A percentile compares a stretch with the other conserved stretches of the same genome.
These are phyloP conservation scores for Thymelicus sylvestris DNA, from an alignment of 2,888 invertebrate genomes.

Conservation along the genomic window DNA sequence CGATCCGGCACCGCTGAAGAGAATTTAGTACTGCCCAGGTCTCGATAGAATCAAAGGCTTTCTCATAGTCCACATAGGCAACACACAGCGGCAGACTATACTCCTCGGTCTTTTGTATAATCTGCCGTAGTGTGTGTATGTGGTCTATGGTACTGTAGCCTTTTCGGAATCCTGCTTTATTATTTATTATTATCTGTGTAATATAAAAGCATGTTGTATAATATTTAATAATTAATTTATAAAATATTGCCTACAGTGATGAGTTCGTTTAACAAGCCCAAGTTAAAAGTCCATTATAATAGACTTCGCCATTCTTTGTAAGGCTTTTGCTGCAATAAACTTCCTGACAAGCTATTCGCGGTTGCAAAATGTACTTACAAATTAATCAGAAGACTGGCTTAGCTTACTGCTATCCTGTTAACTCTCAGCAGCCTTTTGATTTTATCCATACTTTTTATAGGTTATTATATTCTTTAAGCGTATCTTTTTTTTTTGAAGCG, in stretches of 20 bases:
- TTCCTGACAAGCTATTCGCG: constrained; percentile 6
- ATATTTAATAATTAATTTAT: no score
- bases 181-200: no score
- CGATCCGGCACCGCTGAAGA: no score
- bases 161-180: no score
- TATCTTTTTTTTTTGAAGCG: no score
- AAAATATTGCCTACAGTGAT: background rate
- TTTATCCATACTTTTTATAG: background rate
- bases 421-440: background rate
- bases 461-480: background rate
- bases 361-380: constrained; percentile 17
- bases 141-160: no score
- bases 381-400: constrained; percentile 10
- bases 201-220: background rate
- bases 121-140: no score
- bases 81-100: no score
- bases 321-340: constrained; percentile 14
- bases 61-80: no score
- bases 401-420: background rate
- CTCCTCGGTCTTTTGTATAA: no score
- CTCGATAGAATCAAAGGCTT: no score
- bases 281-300: constrained; percentile 13
- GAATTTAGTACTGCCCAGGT: no score
- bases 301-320: constrained; percentile 10
- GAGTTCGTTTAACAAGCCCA: constrained; percentile 3